These are phyloP conservation scores for Chrysolina americana DNA, from an alignment of 2,888 invertebrate genomes.

Conservation along the genomic window DNA sequence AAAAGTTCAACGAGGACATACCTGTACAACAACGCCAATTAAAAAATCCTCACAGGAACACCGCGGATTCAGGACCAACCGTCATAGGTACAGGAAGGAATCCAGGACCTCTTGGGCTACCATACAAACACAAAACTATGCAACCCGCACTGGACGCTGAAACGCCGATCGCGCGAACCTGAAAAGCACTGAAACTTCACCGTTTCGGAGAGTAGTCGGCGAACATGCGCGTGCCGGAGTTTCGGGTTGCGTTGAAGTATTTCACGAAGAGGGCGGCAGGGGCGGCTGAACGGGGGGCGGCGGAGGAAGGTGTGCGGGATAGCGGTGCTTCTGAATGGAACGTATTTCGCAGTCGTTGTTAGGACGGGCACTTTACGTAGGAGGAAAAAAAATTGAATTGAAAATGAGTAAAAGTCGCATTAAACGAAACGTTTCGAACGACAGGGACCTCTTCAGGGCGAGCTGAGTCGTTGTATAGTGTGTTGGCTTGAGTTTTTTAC, in stretches of 20 bases:
- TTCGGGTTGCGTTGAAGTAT: conserved; percentile 50
- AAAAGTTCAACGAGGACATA: too few species aligned
- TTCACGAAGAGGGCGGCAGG: conserved; percentile 40
- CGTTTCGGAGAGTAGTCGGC: conserved; percentile 41
- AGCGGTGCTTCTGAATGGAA: neutral
- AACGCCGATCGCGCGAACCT: conserved; percentile 46
- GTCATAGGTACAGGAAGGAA: neutral
- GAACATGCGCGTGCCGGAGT: conserved; percentile 46
- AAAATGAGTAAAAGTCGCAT: too few species aligned
- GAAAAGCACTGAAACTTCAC: conserved; percentile 53
- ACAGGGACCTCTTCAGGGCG: too few species aligned
- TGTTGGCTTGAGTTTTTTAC: too few species aligned
- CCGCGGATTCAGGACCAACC: neutral
- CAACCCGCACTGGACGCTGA: conserved; percentile 44
- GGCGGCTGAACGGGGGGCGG: neutral
- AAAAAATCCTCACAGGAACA: neutral
- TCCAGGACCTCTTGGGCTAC: conserved; percentile 21
- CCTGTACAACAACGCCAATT: neutral
- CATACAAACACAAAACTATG: conserved; percentile 37
- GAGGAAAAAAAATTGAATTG: too few species aligned
- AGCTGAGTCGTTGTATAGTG: too few species aligned
- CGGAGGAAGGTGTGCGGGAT: neutral
- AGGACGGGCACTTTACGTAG: too few species aligned
- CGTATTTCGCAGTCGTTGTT: too few species aligned
- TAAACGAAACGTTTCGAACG: too few species aligned